Evolutionary conservation across 2,113 vertebrate species (phyloP).

Genomic region (Dicaeum eximium): DNA sequence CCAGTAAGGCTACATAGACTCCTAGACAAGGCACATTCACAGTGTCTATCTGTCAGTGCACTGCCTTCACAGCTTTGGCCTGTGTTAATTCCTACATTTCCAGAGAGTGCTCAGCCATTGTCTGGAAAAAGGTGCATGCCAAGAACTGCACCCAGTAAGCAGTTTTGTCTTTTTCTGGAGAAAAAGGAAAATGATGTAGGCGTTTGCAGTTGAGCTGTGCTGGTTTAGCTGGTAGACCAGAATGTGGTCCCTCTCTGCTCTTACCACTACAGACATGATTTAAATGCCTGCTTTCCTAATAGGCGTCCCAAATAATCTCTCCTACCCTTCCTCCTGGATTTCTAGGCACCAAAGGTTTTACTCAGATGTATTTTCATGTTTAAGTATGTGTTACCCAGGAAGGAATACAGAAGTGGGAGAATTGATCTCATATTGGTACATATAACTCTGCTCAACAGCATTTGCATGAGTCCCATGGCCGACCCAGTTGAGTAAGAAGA

Average conservation of each 20-base stretch:
- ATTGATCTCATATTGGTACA: not conserved
- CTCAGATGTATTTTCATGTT: not conserved
- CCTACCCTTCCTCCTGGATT: not conserved
- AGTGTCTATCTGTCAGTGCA: not conserved
- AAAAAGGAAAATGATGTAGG: not conserved
- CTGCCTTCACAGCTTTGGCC: not conserved
- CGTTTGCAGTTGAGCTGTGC: not conserved
- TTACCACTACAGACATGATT: not conserved
- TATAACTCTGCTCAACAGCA: not conserved
- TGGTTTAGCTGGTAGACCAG: not conserved
- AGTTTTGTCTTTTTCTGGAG: not conserved
- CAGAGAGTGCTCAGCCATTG: not conserved
- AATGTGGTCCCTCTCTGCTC: not conserved
- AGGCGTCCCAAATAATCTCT: not conserved
- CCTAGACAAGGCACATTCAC: not conserved
- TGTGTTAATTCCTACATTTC: not conserved
- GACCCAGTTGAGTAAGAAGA: not conserved
- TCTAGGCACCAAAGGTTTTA: not conserved
- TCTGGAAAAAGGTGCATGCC: not conserved
- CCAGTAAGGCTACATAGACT: not conserved
- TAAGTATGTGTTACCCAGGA: not conserved
- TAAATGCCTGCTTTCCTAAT: not conserved
- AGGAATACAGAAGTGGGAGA: not conserved
- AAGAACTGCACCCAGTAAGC: accelerated
- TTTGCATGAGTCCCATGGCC: not conserved